Conservation (phyloP, 2,797 vertebrate genomes). For the Mormyrops attenuatus region DNA sequence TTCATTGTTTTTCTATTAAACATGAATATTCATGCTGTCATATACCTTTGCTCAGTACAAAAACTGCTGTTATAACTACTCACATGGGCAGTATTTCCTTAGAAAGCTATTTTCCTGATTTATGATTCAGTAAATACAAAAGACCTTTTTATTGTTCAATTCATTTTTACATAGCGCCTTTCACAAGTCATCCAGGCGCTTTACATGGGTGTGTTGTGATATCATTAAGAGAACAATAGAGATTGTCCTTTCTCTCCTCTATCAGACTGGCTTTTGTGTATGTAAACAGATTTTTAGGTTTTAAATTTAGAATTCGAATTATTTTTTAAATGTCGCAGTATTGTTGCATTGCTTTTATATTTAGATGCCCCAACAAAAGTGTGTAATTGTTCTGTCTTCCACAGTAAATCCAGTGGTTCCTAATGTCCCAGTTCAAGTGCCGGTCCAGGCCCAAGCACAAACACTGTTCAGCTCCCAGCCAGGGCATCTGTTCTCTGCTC, state of each 20-base stretch:
- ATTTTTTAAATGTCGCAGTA: not conserved
- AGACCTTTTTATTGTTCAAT: not conserved
- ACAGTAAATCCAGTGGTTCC: not conserved
- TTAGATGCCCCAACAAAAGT: not conserved
- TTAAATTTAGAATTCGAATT: not conserved
- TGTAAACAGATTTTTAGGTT: not conserved
- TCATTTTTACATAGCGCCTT: not conserved
- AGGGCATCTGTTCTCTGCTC: conserved; percentile 10
- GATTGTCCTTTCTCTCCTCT: not conserved
- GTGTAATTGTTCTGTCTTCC: not conserved
- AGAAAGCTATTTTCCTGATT: not conserved
- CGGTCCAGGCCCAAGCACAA: not conserved
- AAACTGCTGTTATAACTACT: not conserved
- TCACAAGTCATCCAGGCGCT: not conserved
- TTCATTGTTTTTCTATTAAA: not conserved
- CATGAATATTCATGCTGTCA: not conserved
- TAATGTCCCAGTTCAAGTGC: not conserved
- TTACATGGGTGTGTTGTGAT: not conserved
- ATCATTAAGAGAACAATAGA: not conserved
- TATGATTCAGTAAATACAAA: not conserved
- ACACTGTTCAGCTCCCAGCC: conserved; percentile 5
- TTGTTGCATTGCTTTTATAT: not conserved
- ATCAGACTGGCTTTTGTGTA: not conserved
- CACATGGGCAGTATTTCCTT: not conserved
- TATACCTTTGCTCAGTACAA: not conserved